Conservation (phyloP, 2,113 vertebrate species). For the Rynchops niger region DNA sequence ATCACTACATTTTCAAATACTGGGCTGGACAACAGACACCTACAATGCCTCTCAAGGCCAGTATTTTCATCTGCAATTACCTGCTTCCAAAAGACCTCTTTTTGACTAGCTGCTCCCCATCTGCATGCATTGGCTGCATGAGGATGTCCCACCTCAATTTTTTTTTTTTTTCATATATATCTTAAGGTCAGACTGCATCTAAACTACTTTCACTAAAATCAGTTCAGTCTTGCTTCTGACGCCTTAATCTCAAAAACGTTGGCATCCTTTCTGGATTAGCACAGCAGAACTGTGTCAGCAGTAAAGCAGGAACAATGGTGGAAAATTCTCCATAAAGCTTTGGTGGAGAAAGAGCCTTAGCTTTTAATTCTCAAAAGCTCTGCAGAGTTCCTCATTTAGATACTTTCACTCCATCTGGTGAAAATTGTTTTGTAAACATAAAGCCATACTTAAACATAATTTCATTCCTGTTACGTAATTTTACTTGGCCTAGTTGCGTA, state of each 20-base stretch:
- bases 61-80: background rate
- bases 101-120: background rate
- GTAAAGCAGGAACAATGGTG: background rate
- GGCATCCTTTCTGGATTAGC: background rate
- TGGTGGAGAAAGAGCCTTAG: background rate
- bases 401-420: background rate
- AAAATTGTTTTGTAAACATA: slow-evolving; percentile 37
- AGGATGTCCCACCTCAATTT: background rate
- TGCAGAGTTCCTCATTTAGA: background rate
- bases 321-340: background rate
- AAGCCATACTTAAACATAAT: background rate
- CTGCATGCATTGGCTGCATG: background rate
- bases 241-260: background rate
- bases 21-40: background rate
- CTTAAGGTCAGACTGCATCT: background rate
- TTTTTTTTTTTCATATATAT: background rate
- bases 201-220: background rate
- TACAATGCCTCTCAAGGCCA: background rate
- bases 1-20: background rate
- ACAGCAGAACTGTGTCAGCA: background rate
- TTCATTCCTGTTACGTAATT: slow-evolving; percentile 15
- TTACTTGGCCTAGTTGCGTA: slow-evolving; percentile 7
- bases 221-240: background rate
- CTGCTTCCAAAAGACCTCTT: background rate
- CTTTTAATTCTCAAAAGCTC: slow-evolving; percentile 20